Base-by-base conservation (phyloP, 2,888 invertebrate species). In the Cylindroiulus punctatus region DNA sequence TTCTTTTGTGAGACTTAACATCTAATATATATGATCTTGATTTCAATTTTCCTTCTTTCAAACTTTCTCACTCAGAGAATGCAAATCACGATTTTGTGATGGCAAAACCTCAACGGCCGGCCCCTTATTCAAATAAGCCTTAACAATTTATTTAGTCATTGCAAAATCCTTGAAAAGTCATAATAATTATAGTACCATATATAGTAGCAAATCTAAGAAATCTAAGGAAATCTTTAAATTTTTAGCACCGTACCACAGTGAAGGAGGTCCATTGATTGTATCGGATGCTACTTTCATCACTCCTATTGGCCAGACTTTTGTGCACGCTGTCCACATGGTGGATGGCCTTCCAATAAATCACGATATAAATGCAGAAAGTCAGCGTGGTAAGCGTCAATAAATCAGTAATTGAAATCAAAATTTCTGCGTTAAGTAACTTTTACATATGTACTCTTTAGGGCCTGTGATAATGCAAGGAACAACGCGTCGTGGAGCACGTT, bases 401-500 rank as follows among this genome's bases (percentile, higher is more conserved):
- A 42, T 44, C n/a, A 26, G 22, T 26, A 83, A n/a, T 8, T 12
- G 7, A 83, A 0, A 40, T 42, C 19, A n/a, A 36, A 19, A 36
- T 81, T 17, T 0, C 17, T 81, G 3, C n/a, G 52, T 52, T 52
- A 14, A 7, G n/a, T 81, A 30, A 52, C 52, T 52, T 1, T 4
- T 52, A 17, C 36, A 14, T 47, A 17, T 82, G 1, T 14, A 32
- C 26, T 0, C 19, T 3, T 52, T 26, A 84, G 84, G 84, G 1
- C n/a, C 8, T 47, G 47, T 52, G 52, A 22, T 36, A 57, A 32
- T 57, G 47, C 44, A 47, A 30, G n/a, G n/a, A 10, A 91, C 91
- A 3, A 90, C 91, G 32, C 88, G 89, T 85, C 89, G 90, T 81
- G 91, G 91, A 0, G 88, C 88, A 82, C 88, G 91, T 47, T 90